These are phyloP conservation scores for Lepidothrix coronata DNA, from an alignment of 2,113 vertebrate genomes.

Conservation along the genomic window DNA sequence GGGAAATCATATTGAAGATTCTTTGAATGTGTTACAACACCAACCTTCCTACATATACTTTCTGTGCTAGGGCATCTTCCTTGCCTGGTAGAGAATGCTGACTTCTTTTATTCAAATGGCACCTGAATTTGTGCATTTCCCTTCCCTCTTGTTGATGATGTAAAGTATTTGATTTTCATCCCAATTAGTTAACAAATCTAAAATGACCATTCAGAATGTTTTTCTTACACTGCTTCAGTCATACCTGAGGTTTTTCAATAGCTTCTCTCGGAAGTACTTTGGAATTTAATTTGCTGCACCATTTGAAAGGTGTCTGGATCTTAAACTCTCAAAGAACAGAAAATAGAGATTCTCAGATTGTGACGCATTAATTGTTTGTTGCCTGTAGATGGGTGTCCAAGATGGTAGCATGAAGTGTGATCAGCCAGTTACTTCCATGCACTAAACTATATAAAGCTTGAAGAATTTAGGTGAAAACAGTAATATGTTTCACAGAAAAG, in stretches of 20 bases:
- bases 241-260: neutral
- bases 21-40: neutral
- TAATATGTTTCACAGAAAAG: neutral
- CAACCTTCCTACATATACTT: neutral
- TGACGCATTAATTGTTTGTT: neutral
- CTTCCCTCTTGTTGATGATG: neutral
- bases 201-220: neutral
- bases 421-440: neutral
- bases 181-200: neutral
- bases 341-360: neutral
- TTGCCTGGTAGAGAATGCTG: accelerated
- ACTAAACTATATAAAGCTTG: neutral
- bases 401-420: neutral
- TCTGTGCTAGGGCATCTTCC: neutral
- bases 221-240: neutral
- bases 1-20: neutral
- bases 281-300: neutral
- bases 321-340: neutral
- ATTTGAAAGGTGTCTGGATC: neutral
- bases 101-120: neutral
- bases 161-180: neutral
- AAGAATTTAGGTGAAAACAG: neutral
- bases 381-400: neutral
- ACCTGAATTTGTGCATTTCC: neutral
- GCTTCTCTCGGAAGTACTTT: neutral